Base-by-base conservation (phyloP, 2,797 vertebrate genomes). In the Hirundo rustica region DNA sequence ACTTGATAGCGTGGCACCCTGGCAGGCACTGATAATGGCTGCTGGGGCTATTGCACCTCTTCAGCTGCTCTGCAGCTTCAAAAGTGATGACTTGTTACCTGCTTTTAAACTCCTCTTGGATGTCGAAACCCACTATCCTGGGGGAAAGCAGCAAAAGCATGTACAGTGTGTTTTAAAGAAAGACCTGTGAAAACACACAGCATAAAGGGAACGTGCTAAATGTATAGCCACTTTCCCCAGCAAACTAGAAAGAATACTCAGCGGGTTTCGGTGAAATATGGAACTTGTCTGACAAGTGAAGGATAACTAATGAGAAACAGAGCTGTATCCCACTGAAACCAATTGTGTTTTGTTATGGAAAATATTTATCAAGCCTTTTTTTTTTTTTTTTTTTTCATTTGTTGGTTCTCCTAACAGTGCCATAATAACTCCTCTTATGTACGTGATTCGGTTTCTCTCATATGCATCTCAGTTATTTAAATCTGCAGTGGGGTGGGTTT, bases 301-400 rank as follows among this genome's bases (percentile, higher is more conserved):
- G 97, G 95, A 96, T 93, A 95, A 96, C 97, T 97, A 97, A 97
- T 97, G 97, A 97, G 97, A 96, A 97, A 71, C 96, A 93, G 96
- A 96, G 79, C 96, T 50, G 73, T 79, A 93, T 97, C 97, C 96
- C 96, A 77, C 77, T 97, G 97, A 97, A 97, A 97, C 97, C 97
- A 96, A 92, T 97, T 97, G 96, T 96, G 97, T 97, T 97, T 97
- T 97, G 97, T 97, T 96, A 96, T 90, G 96, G 97, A 97, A 97
- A 98, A 97, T 97, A 96, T 97, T 96, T 96, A 97, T 97, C 96
- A 96, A 95, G 93, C 80, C 54, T 86, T 93, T 89, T 71, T 82
- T 87, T 58, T 82, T 66, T 71, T 82, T 86, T 93, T 89, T 71
- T 82, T 87, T 58, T 82, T 66, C 82, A 62, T 96, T 93, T 96